Percentiles rank a stretch among this genome's conserved stretches.
Evolutionary conservation across 2,797 vertebrate species (phyloP).

Genomic region (Sebastes dallii): DNA sequence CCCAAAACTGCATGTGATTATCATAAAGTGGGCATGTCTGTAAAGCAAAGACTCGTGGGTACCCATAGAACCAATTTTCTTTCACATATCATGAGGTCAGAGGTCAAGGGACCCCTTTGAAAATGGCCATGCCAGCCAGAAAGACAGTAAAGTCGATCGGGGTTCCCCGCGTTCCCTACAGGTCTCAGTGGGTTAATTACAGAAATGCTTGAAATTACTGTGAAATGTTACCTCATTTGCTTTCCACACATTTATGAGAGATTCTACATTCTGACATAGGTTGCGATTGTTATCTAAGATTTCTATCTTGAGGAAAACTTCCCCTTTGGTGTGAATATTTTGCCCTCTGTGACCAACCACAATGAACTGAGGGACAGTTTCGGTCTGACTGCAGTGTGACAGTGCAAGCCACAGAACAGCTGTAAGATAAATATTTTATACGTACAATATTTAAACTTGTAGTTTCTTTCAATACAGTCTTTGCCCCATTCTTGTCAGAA

Average conservation of each 20-base stretch:
- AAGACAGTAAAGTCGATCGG: too few species aligned
- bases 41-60: too few species aligned
- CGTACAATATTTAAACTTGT: slow-evolving; percentile 57
- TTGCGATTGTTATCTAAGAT: not conserved
- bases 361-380: slow-evolving; percentile 14
- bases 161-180: too few species aligned
- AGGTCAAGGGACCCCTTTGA: too few species aligned
- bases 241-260: not conserved
- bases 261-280: not conserved
- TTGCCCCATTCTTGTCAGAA: slow-evolving; percentile 46
- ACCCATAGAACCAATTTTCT: too few species aligned
- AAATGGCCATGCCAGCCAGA: too few species aligned
- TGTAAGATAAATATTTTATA: slow-evolving; percentile 66
- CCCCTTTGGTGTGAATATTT: slow-evolving; percentile 14
- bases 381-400: slow-evolving; percentile 33
- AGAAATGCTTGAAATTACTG: slow-evolving; percentile 9
- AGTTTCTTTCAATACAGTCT: slow-evolving; percentile 50
- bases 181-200: not conserved
- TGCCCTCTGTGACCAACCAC: slow-evolving; percentile 6
- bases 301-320: not conserved
- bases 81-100: too few species aligned
- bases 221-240: slow-evolving; percentile 25
- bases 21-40: too few species aligned
- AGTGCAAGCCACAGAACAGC: slow-evolving; percentile 39
- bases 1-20: too few species aligned